A percentile compares a stretch with the other conserved stretches of the same genome.
Conservation (phyloP, 1,140 invertebrate species). For the Calliphora vicina region DNA sequence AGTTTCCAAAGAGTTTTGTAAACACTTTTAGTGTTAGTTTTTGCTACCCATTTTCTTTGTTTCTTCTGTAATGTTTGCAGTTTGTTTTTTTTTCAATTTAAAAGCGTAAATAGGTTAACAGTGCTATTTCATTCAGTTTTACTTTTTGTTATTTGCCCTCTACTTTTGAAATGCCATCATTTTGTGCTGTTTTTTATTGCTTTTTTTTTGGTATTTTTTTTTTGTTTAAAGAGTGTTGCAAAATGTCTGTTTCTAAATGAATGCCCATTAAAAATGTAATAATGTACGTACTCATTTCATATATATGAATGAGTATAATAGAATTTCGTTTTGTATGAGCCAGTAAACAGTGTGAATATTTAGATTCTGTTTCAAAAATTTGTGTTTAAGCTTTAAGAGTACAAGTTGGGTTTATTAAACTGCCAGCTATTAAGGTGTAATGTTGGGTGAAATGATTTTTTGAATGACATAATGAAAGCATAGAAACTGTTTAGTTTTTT, state of each 20-base stretch:
- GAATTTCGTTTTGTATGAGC: not conserved
- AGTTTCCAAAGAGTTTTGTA: slow-evolving; percentile 12
- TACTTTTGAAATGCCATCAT: not conserved
- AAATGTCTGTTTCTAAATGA: slow-evolving; percentile 11
- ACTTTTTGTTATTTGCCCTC: not conserved
- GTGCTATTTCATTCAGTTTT: not conserved
- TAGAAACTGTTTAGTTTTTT: no score
- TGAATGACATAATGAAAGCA: no score
- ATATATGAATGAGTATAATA: not conserved
- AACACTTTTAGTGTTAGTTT: slow-evolving; percentile 16
- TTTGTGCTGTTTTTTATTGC: not conserved
- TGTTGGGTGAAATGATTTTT: no score
- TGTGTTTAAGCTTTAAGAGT: not conserved
- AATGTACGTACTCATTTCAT: not conserved
- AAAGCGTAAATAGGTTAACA: slow-evolving; percentile 24
- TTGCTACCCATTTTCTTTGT: not conserved
- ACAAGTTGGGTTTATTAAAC: not conserved
- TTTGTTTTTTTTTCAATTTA: not conserved
- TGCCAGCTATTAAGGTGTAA: not conserved
- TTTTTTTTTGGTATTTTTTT: not conserved
- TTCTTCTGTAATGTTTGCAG: not conserved
- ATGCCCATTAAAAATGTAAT: slow-evolving; percentile 28
- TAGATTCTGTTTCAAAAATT: no score
- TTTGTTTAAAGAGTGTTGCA: not conserved
- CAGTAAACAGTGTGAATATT: no score